These are phyloP conservation scores for Halichondria panicea DNA, from an alignment of 37 sponge, comb jelly and placozoan genomes.

Conservation along the genomic window DNA sequence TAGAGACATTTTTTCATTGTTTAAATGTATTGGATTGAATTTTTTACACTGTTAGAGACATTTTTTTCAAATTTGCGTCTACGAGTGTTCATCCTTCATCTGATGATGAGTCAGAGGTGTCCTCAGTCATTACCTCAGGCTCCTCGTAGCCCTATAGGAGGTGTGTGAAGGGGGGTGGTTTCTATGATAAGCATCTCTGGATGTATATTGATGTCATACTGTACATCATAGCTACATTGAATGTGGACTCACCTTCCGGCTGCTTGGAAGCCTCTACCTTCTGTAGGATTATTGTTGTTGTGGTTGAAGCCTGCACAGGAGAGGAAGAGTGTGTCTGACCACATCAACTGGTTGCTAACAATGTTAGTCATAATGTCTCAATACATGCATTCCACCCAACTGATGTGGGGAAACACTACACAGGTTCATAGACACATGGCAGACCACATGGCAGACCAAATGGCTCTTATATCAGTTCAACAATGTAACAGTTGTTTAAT, in stretches of 20 bases:
- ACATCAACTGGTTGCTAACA: not conserved
- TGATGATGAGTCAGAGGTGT: slow-evolving; percentile 59
- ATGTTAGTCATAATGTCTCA: not conserved
- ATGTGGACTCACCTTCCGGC: not conserved
- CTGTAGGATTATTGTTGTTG: slow-evolving; percentile 12
- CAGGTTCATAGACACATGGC: no score
- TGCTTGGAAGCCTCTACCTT: not conserved
- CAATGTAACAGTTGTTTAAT: no score
- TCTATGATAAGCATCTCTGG: not conserved
- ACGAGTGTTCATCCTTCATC: no score
- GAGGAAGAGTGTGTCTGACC: not conserved
- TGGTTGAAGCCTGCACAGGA: slow-evolving; percentile 22
- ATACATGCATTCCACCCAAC: not conserved
- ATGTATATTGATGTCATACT: not conserved
- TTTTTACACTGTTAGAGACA: no score
- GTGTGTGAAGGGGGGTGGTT: no score
- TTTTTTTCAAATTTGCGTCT: no score
- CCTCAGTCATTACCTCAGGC: slow-evolving; percentile 66
- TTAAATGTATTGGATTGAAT: no score
- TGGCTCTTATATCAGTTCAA: no score
- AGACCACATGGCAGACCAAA: no score
- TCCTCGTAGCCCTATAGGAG: slow-evolving; percentile 32
- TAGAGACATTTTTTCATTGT: no score
- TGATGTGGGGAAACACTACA: not conserved
- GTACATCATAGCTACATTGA: not conserved